phyloP scores from a whole-genome alignment of 2,113 vertebrate species.

The Dasyprocta punctata region DNA sequence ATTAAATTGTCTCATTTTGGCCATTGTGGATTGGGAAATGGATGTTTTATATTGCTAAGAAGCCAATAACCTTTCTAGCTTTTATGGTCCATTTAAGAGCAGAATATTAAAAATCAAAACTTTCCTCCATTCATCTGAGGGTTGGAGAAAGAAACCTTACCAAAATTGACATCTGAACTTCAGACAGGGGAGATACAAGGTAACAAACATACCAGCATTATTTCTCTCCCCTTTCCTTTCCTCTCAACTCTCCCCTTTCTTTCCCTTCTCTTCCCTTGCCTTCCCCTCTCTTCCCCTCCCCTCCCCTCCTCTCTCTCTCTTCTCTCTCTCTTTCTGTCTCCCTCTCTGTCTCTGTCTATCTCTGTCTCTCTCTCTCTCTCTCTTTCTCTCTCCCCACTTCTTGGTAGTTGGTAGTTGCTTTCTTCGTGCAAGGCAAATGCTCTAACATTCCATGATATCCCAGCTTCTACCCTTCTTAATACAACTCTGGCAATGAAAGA shows the following conservation, averaged over 20 bases:
- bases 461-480: not conserved
- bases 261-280: accelerated
- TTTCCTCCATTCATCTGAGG: constrained; percentile 13
- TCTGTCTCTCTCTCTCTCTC: not conserved
- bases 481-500: not conserved
- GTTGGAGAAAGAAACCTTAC: not conserved
- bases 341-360: not conserved
- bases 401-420: too few species aligned
- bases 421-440: too few species aligned
- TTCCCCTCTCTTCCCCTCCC: too few species aligned
- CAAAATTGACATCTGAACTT: not conserved
- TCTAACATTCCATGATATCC: not conserved
- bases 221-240: accelerated
- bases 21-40: constrained; percentile 31
- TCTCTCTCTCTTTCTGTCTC: not conserved
- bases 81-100: constrained; percentile 5
- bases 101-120: not conserved
- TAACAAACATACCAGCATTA: not conserved
- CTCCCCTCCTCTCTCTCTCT: too few species aligned
- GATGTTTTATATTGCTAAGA: constrained; percentile 40
- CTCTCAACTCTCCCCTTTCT: accelerated
- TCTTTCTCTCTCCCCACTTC: too few species aligned
- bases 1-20: constrained; percentile 67
- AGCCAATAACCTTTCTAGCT: not conserved
- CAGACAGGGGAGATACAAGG: not conserved